Conservation (phyloP, 2,797 vertebrate species). For the Sciurus vulgaris region DNA sequence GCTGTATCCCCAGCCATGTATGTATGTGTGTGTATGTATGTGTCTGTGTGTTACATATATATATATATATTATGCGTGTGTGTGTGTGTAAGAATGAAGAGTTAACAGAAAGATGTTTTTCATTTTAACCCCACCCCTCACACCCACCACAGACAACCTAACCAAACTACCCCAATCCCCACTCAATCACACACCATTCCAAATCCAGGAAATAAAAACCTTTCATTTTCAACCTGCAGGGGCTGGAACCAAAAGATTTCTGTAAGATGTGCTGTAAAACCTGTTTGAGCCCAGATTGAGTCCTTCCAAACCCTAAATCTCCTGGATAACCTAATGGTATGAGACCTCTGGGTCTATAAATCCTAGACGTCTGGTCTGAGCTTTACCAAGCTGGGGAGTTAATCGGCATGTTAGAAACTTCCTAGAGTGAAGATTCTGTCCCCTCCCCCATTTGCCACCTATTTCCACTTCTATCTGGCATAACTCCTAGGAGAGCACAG, state of each 20-base stretch:
- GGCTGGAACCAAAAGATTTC: slow-evolving; percentile 11
- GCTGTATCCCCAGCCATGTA: no score
- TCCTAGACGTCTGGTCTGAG: neutral
- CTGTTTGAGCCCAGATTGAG: neutral
- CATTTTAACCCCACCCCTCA: neutral
- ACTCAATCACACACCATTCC: neutral
- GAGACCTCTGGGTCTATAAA: neutral
- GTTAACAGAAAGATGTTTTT: slow-evolving; percentile 27
- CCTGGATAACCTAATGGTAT: neutral
- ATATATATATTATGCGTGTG: no score
- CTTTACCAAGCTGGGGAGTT: neutral
- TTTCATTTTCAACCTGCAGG: slow-evolving; percentile 31
- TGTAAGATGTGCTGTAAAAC: neutral
- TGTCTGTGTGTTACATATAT: no score
- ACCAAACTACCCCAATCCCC: neutral
- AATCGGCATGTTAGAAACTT: neutral
- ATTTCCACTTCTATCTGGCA: neutral
- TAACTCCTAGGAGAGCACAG: slow-evolving; percentile 38
- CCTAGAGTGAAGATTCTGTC: neutral
- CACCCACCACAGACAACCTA: neutral
- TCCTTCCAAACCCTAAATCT: neutral
- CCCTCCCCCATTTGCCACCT: neutral
- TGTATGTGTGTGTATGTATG: no score
- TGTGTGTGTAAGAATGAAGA: neutral
- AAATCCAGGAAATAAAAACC: slow-evolving; percentile 17